Evolutionary conservation across 2,888 invertebrate species (phyloP).

Genomic region (Trissolcus japonicus): DNA sequence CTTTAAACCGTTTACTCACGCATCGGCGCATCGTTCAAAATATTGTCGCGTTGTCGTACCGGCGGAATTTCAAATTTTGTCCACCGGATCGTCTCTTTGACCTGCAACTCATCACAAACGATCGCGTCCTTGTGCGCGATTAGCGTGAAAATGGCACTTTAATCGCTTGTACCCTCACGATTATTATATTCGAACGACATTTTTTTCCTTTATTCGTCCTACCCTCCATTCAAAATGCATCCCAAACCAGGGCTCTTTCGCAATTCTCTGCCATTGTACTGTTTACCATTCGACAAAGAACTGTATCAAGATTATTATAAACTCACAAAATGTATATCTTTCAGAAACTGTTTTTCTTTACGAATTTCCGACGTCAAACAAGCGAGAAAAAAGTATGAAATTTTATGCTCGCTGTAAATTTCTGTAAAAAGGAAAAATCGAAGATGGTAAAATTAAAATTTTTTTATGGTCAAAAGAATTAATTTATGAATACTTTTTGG

Average conservation of each 20-base stretch:
- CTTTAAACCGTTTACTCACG: slow-evolving; percentile 75
- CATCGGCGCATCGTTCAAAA: slow-evolving; percentile 73
- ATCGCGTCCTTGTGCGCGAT: slow-evolving; percentile 49
- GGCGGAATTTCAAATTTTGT: slow-evolving; percentile 59
- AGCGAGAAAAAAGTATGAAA: background rate
- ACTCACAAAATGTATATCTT: slow-evolving; percentile 15
- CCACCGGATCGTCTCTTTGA: slow-evolving; percentile 45
- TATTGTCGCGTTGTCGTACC: slow-evolving; percentile 69
- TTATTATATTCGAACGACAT: slow-evolving; percentile 49
- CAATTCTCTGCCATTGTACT: slow-evolving; percentile 10
- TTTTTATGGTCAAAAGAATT: background rate
- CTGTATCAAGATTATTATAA: slow-evolving; percentile 22
- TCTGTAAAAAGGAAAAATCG: background rate
- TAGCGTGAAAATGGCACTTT: slow-evolving; percentile 58
- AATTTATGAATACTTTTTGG: background rate
- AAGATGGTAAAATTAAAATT: background rate
- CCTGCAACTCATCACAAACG: slow-evolving; percentile 48
- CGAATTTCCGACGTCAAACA: background rate
- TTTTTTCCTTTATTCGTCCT: slow-evolving; percentile 33
- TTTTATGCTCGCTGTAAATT: background rate
- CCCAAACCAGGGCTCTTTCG: background rate
- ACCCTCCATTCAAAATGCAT: slow-evolving; percentile 9
- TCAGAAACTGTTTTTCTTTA: background rate
- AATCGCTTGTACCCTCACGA: slow-evolving; percentile 34
- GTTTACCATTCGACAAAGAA: background rate